phyloP scores from a whole-genome alignment of 2,113 vertebrate species.

The Octodon degus region DNA sequence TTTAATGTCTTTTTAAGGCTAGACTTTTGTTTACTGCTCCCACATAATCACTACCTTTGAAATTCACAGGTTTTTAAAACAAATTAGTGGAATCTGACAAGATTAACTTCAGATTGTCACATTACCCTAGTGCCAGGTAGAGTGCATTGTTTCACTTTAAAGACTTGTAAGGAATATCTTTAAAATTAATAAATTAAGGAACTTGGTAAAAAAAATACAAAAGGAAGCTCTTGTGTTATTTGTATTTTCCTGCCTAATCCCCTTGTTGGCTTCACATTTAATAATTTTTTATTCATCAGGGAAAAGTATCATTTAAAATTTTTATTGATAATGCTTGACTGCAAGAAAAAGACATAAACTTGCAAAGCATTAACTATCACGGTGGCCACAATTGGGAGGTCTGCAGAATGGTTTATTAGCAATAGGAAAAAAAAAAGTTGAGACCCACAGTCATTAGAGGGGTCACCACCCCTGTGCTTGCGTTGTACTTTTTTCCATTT shows the following conservation, averaged over 20 bases:
- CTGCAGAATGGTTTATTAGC: constrained; percentile 83
- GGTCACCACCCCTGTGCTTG: constrained; percentile 78
- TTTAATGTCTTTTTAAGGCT: constrained; percentile 19
- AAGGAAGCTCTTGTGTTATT: constrained; percentile 48
- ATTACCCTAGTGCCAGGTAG: not conserved
- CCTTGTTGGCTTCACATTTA: constrained; percentile 62
- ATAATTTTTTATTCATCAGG: constrained; percentile 72
- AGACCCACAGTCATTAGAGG: constrained; percentile 75
- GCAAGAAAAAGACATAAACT: constrained; percentile 80
- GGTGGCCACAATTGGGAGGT: constrained; percentile 84
- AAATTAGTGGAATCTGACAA: not conserved
- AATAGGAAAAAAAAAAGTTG: constrained; percentile 79
- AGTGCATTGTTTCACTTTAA: not conserved
- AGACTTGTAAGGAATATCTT: constrained; percentile 39
- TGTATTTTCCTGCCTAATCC: constrained; percentile 56
- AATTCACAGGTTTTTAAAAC: not conserved
- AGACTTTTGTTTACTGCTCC: not conserved
- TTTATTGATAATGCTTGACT: constrained; percentile 82
- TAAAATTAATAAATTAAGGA: constrained; percentile 58
- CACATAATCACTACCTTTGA: not conserved
- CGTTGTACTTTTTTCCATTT: constrained; percentile 72
- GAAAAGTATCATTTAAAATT: constrained; percentile 78
- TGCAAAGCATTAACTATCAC: constrained; percentile 78
- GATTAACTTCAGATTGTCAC: not conserved
- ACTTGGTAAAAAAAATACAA: constrained; percentile 50